A percentile compares a stretch with the other conserved stretches of the same genome.
phyloP scores from a whole-genome alignment of 2,888 invertebrate genomes.

The Cremastinae sp. region DNA sequence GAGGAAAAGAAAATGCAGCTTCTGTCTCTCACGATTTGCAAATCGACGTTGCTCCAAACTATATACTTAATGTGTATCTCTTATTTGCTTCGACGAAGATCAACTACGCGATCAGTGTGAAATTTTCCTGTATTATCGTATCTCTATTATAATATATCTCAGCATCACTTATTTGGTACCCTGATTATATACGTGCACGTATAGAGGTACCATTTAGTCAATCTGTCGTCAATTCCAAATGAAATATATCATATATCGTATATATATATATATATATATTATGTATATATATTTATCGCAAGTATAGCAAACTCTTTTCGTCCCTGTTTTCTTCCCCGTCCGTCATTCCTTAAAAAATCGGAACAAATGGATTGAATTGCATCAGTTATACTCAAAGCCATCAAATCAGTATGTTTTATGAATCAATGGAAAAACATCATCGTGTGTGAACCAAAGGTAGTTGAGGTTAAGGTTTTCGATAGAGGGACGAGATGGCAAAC shows the following conservation, averaged over 20 bases:
- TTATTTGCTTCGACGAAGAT: neutral
- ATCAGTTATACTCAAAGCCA: no score
- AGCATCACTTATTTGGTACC: constrained; percentile 31
- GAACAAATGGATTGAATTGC: neutral
- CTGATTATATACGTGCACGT: constrained; percentile 43
- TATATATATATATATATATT: constrained; percentile 26
- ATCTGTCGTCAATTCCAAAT: constrained; percentile 49
- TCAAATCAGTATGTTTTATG: no score
- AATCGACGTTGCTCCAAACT: constrained; percentile 14
- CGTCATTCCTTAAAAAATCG: neutral
- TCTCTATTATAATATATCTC: constrained; percentile 25
- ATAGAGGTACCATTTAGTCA: constrained; percentile 13
- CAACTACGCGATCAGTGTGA: constrained; percentile 17
- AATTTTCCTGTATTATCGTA: constrained; percentile 10
- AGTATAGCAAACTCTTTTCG: constrained; percentile 25
- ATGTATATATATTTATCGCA: constrained; percentile 18
- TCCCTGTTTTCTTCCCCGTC: constrained; percentile 13
- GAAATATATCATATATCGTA: constrained; percentile 29
- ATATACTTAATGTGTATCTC: neutral
- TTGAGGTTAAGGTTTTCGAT: neutral
- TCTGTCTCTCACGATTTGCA: neutral
- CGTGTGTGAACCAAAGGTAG: no score
- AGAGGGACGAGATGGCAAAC: neutral
- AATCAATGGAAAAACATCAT: no score
- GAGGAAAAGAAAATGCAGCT: neutral